phyloP scores from a whole-genome alignment of 2,888 invertebrate species.

The Hydroisotoma schaefferi region DNA sequence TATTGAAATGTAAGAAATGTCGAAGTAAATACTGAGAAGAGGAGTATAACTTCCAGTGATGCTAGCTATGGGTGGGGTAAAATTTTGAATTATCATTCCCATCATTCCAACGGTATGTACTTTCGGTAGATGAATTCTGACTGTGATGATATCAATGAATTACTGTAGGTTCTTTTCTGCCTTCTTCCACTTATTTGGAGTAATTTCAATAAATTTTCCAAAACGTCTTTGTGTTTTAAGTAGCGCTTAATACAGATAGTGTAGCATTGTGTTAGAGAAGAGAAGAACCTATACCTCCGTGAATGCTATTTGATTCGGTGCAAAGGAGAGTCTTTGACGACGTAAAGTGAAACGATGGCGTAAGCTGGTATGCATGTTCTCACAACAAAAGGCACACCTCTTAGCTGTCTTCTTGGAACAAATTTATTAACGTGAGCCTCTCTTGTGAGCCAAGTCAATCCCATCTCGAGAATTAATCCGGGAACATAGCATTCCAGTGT shows the following conservation, averaged over 20 bases:
- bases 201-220: no score
- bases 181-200: no score
- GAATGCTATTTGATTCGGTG: background rate
- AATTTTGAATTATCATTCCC: background rate
- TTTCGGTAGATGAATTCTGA: background rate
- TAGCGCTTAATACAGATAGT: no score
- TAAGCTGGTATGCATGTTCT: constrained; percentile 11
- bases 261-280: no score
- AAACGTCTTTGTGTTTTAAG: no score
- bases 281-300: background rate
- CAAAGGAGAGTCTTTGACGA: background rate
- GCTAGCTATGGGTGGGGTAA: background rate
- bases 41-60: background rate
- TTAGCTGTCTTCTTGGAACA: constrained; percentile 41
- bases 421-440: constrained; percentile 39
- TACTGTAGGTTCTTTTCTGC: background rate
- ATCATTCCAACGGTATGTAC: background rate
- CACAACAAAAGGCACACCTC: constrained; percentile 25
- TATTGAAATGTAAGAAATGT: no score
- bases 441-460: constrained; percentile 5
- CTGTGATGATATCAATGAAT: background rate
- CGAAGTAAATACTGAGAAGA: no score
- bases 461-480: constrained; percentile 13
- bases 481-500: constrained; percentile 45
- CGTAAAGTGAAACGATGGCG: constrained; percentile 1